phyloP scores from a whole-genome alignment of 2,797 vertebrate species.

The Alcedo atthis region DNA sequence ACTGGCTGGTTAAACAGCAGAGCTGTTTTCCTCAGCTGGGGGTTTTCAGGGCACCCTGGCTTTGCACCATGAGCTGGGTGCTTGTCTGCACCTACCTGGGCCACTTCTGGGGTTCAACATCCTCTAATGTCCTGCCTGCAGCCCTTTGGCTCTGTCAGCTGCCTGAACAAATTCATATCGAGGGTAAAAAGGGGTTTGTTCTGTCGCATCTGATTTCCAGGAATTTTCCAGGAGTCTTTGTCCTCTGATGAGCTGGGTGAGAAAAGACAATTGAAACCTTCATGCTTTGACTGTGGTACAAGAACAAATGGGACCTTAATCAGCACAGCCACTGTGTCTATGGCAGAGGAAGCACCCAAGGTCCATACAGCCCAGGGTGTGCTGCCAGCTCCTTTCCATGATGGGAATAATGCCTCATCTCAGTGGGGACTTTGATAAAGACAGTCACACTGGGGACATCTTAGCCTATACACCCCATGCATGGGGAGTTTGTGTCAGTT shows the following conservation, averaged over 20 bases:
- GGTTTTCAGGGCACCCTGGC: background rate
- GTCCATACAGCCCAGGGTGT: accelerated
- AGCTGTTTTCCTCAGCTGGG: background rate
- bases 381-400: background rate
- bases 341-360: background rate
- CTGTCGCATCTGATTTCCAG: background rate
- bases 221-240: background rate
- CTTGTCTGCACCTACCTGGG: background rate
- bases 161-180: accelerated
- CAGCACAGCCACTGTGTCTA: accelerated
- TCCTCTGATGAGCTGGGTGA: background rate
- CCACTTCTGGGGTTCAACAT: background rate
- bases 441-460: background rate
- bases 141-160: background rate
- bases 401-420: background rate
- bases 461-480: background rate
- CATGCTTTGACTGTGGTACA: accelerated
- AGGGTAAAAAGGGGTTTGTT: background rate
- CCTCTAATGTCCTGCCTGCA: background rate
- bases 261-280: background rate
- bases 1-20: background rate
- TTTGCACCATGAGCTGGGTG: background rate
- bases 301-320: background rate
- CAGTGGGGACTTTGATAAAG: background rate
- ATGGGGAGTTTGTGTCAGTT: accelerated